phyloP scores from a whole-genome alignment of 2,888 invertebrate species.

The Clitarchus hookeri region DNA sequence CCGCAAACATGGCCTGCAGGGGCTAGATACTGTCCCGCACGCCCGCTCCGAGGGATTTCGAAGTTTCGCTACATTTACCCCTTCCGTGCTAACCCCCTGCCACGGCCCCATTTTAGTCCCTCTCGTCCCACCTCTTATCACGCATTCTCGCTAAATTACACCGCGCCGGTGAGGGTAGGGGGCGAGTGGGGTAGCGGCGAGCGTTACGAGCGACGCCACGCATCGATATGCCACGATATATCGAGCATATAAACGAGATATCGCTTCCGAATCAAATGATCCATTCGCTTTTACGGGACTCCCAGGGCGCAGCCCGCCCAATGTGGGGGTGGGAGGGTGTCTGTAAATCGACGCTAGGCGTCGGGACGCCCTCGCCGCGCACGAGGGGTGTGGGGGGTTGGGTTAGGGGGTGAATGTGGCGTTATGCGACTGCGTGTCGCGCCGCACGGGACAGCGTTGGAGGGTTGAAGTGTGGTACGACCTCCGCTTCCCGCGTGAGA shows the following conservation, averaged over 20 bases:
- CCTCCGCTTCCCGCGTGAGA: too few species aligned
- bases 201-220: not conserved
- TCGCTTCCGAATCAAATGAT: conserved; percentile 52
- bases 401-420: too few species aligned
- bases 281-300: conserved; percentile 54
- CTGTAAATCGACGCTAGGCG: not conserved
- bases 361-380: not conserved
- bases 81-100: conserved; percentile 27
- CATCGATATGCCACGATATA: conserved; percentile 30
- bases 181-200: not conserved
- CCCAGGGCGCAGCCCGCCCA: not conserved
- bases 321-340: not conserved
- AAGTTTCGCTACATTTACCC: conserved; percentile 30
- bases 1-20: conserved; percentile 21
- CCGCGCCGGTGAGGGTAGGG: conserved; percentile 22
- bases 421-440: too few species aligned
- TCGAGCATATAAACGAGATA: conserved; percentile 40
- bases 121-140: conserved; percentile 35
- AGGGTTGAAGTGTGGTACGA: too few species aligned
- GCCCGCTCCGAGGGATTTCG: conserved; percentile 10
- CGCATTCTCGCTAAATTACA: conserved; percentile 35
- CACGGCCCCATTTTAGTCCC: not conserved
- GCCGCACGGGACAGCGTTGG: too few species aligned
- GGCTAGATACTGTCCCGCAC: conserved; percentile 18
- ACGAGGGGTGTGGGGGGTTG: too few species aligned